phyloP scores from a whole-genome alignment of 2,113 vertebrate species.

The Bucco capensis region DNA sequence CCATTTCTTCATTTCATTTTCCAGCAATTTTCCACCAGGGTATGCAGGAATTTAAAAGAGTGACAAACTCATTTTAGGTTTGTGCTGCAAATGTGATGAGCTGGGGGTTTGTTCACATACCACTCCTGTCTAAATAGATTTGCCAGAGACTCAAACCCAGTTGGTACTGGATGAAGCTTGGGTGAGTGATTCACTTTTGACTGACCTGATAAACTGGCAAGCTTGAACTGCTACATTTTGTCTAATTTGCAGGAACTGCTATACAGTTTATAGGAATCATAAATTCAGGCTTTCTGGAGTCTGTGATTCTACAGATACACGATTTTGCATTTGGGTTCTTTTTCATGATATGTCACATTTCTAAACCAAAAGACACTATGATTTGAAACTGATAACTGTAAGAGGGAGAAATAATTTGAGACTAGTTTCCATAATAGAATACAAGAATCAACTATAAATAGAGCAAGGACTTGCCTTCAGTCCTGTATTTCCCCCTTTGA shows the following conservation, averaged over 20 bases:
- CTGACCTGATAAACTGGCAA: not conserved
- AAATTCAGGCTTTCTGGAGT: not conserved
- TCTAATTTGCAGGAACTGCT: not conserved
- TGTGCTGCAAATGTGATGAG: not conserved
- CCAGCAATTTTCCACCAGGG: not conserved
- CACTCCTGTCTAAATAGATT: slow-evolving; percentile 3
- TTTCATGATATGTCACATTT: not conserved
- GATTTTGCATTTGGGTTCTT: not conserved
- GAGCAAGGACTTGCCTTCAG: not conserved
- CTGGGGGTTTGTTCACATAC: not conserved
- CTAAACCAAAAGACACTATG: not conserved
- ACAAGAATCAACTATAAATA: not conserved
- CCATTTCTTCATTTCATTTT: slow-evolving; percentile 40
- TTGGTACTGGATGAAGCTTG: not conserved
- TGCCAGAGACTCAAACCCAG: not conserved
- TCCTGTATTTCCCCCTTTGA: not conserved
- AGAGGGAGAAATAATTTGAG: not conserved
- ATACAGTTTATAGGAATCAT: not conserved
- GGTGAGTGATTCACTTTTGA: not conserved
- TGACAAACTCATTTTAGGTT: slow-evolving; percentile 56
- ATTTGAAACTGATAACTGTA: not conserved
- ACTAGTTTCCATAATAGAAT: not conserved
- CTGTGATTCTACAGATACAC: not conserved
- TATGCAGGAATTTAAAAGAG: slow-evolving; percentile 7
- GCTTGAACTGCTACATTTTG: not conserved